Evolutionary conservation across 92 coral and sea anemone genomes (phyloP), one percentile per base, ranked within the genome.

Genomic region (Phenganax subtilis): DNA sequence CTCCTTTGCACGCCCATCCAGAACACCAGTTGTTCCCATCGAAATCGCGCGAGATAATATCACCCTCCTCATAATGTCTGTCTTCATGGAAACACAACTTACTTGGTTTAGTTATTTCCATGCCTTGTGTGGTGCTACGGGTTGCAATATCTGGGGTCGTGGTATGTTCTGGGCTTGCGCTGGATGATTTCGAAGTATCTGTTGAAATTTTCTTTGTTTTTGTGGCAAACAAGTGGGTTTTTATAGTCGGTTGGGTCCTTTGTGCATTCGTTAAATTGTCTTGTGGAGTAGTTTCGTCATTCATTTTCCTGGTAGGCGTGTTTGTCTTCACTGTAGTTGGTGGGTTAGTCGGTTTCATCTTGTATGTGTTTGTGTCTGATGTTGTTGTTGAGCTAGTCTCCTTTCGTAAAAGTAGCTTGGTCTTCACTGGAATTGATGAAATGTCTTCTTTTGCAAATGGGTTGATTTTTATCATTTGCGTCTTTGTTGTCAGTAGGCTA

Each of bases 31-130:
- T 65, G 29, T 44, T 51, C 25, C 83, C 75, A 16, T 79, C 74
- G 53, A 79, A 79, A 54, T 64, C 62, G 20, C 62, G 67, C 11
- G 83, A 64, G 28, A 79, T 64, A 7, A 63, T n/a, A 25, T 79
- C 83, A 79, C 83, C 83, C 51, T 79, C 83, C 47, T 28, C 74
- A 28, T 79, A 79, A 12, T 79, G 65, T 65, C 65, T 79, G 20
- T 60, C 83, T 51, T 79, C 74, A 64, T 79, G 74, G 61, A 31
- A 79, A 62, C 83, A 79, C 31, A 30, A n/a, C 47, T 28, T 53
- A 12, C 53, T 53, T 37, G 73, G 12, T 11, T 68, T 68, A 0
- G 73, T 68, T 51, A 53, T 37, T 12, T 3, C 16, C 29, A 12
- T 30, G 16, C 73, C 16, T 28, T 68, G 54, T 29, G 73, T 44